Evolutionary conservation across 2,113 vertebrate genomes (phyloP).

Genomic region (Triplophysa rosa): DNA sequence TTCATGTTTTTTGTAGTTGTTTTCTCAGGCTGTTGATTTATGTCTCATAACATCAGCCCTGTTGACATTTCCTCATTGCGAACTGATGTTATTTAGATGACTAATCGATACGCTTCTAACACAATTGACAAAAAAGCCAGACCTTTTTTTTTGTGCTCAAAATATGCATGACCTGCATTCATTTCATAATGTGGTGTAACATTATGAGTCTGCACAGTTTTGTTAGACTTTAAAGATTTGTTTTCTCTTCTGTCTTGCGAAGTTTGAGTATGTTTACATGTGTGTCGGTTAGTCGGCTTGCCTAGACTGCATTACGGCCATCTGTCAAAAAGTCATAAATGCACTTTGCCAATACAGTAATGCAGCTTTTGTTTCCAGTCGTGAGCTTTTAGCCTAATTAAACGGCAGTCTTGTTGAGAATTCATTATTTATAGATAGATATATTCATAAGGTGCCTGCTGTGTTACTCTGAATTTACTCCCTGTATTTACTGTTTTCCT

Average conservation of each 20-base stretch:
- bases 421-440: too few relatives aligned
- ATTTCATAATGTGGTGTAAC: background rate
- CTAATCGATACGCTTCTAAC: background rate
- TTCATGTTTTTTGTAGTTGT: background rate
- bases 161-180: background rate
- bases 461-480: slow-evolving; percentile 22
- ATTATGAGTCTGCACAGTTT: background rate
- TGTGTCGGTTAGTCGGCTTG: slow-evolving; percentile 48
- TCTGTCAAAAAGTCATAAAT: slow-evolving; percentile 68
- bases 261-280: slow-evolving; percentile 25
- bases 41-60: background rate
- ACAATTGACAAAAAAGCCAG: background rate
- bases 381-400: slow-evolving; percentile 57
- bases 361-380: slow-evolving; percentile 64
- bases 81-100: slow-evolving; percentile 1
- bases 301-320: slow-evolving; percentile 60
- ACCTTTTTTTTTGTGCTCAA: background rate
- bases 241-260: slow-evolving; percentile 2
- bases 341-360: slow-evolving; percentile 58
- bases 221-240: slow-evolving; percentile 3
- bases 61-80: background rate
- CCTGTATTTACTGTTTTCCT: background rate
- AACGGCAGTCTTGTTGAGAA: slow-evolving; percentile 48
- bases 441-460: slow-evolving; percentile 46
- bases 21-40: background rate